phyloP scores from a whole-genome alignment of 2,888 invertebrate species.

The Pinctada fucata region DNA sequence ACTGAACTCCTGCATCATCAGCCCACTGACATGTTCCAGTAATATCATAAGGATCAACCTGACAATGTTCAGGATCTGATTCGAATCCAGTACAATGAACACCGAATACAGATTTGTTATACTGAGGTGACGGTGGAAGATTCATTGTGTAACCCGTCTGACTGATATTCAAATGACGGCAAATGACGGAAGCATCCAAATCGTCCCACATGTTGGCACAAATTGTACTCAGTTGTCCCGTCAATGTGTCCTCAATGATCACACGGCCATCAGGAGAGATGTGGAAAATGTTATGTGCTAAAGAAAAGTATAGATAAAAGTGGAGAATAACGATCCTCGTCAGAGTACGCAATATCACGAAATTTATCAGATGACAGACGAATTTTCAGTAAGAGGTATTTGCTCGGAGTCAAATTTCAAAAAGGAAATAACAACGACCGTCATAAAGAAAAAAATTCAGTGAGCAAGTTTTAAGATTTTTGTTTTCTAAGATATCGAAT shows the following conservation, averaged over 20 bases:
- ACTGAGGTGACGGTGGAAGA: background rate
- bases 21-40: conserved; percentile 6
- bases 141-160: background rate
- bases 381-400: no score
- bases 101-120: background rate
- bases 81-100: conserved; percentile 3
- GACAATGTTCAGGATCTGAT: conserved; percentile 5
- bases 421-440: no score
- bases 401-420: no score
- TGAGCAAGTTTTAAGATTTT: no score
- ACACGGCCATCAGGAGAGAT: background rate
- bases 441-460: no score
- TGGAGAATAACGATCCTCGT: background rate
- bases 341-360: background rate
- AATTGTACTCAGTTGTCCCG: conserved; percentile 1
- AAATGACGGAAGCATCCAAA: conserved; percentile 23
- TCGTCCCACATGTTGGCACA: conserved; percentile 20
- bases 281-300: background rate
- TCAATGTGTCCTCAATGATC: background rate
- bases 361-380: no score
- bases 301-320: background rate
- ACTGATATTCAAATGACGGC: conserved; percentile 17
- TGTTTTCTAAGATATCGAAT: no score
- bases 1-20: conserved; percentile 15
- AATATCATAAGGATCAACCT: background rate